Evolutionary conservation across 2,797 vertebrate genomes (phyloP).

Genomic region (Mastacembelus armatus): DNA sequence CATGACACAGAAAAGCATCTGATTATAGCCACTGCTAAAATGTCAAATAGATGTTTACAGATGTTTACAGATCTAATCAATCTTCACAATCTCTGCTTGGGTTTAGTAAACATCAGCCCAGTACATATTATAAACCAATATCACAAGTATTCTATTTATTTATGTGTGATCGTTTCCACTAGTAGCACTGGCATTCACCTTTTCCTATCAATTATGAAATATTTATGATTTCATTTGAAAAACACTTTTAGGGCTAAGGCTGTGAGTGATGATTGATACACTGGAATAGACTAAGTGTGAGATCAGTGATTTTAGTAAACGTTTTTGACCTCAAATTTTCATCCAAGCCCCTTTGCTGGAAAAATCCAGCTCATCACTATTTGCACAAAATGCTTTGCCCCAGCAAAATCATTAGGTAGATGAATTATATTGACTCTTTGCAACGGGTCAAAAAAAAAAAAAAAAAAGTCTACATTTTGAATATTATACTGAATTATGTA

Average conservation of each 20-base stretch:
- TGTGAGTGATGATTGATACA: slow-evolving; percentile 61
- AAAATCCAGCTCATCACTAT: slow-evolving; percentile 53
- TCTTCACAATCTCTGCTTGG: slow-evolving; percentile 3
- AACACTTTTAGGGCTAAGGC: slow-evolving; percentile 36
- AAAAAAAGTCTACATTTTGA: slow-evolving; percentile 51
- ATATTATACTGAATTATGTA: slow-evolving; percentile 77
- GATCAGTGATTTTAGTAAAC: slow-evolving; percentile 49
- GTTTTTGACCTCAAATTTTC: slow-evolving; percentile 38
- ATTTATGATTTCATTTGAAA: slow-evolving; percentile 52
- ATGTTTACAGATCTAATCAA: too few relatives aligned
- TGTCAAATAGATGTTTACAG: slow-evolving; percentile 32
- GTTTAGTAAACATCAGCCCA: slow-evolving; percentile 10
- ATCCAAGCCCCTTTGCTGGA: slow-evolving; percentile 36
- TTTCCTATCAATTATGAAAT: slow-evolving; percentile 64
- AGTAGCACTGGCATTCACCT: slow-evolving; percentile 59
- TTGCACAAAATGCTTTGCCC: slow-evolving; percentile 76
- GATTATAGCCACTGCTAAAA: slow-evolving; percentile 8
- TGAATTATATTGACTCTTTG: slow-evolving; percentile 46
- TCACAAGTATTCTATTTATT: slow-evolving; percentile 62
- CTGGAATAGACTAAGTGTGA: slow-evolving; percentile 66
- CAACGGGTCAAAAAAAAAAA: slow-evolving; percentile 49
- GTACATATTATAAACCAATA: slow-evolving; percentile 8
- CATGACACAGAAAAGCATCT: slow-evolving; percentile 19
- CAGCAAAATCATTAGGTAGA: slow-evolving; percentile 69
- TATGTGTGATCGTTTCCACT: slow-evolving; percentile 54